Conservation (phyloP, 2,888 invertebrate genomes). For the Mellilla xanthometata region DNA sequence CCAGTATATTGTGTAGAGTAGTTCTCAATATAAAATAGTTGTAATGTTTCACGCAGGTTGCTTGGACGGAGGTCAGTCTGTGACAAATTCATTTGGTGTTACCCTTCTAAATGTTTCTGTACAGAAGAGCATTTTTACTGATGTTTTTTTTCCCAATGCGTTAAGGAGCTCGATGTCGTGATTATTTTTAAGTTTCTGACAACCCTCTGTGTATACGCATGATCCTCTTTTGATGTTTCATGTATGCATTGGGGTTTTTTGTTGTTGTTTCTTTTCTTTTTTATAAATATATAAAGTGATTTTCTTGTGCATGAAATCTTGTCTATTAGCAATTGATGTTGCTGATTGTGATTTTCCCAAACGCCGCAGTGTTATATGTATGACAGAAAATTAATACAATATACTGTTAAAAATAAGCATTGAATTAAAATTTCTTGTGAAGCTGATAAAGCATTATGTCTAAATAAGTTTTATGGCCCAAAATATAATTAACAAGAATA, state of each 20-base stretch:
- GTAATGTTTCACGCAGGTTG: constrained; percentile 79
- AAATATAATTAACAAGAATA: no score
- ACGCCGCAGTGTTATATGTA: no score
- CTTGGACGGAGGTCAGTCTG: constrained; percentile 85
- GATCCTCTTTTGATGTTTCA: constrained; percentile 5
- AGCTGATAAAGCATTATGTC: no score
- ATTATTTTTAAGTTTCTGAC: constrained; percentile 4
- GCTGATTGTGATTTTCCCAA: not conserved
- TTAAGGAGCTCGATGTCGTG: constrained; percentile 12
- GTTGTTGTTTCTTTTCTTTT: constrained; percentile 3
- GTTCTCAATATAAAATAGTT: constrained; percentile 40
- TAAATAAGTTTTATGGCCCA: no score
- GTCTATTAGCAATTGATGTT: not conserved
- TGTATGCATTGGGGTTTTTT: constrained; percentile 6
- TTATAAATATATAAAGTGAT: no score
- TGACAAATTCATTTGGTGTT: constrained; percentile 50
- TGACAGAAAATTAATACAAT: no score
- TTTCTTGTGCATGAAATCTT: constrained; percentile 1
- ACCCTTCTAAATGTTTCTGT: constrained; percentile 34
- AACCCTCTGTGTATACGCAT: constrained; percentile 11
- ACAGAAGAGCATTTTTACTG: constrained; percentile 38
- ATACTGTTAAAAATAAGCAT: no score
- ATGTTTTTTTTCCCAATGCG: constrained; percentile 1
- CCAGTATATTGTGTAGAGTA: constrained; percentile 13
- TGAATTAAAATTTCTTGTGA: no score